Evolutionary conservation across 2,113 vertebrate genomes (phyloP), one percentile per base, ranked within the genome.

Genomic region (Crotophaga sulcirostris): DNA sequence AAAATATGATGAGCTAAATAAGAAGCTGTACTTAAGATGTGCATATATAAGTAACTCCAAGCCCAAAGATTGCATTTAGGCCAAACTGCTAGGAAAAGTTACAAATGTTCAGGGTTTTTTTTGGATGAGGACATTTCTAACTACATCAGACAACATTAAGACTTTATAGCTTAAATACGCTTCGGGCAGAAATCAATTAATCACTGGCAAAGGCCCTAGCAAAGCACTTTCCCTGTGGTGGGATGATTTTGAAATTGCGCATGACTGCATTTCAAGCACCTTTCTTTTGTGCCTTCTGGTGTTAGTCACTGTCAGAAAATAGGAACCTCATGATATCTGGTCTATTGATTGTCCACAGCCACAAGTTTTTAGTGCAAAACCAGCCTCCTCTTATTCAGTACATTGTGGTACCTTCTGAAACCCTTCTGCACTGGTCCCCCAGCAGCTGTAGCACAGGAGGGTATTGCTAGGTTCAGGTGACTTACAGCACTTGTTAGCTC

Each of bases 131-230:
- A 78, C 20, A n/a, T 84, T 78, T n/a, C 12, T 69, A 90, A 62
- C 78, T 83, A 19, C 59, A 45, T 83, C 85, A 85, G 87, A 54
- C 66, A 90, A 18, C 58, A 73, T 96, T 85, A 96, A 94, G 63
- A 88, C 87, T 96, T 96, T 90, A 93, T 93, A 64, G 31, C 4
- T 12, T 73, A 90, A 95, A 83, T 88, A 85, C 1, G 7, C 82
- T 91, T 87, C 47, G 49, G 80, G 76, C 69, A 84, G 44, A 94
- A 60, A 94, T 89, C 76, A 78, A 84, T 81, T 81, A 78, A 62
- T 93, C 87, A 81, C 64, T 92, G 86, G 60, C 60, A 89, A 73
- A 89, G 80, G 72, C 86, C 21, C 18, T 80, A 67, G 64, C 28
- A 88, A 77, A 92, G 72, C 89, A 60, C 55, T 93, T 63, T 68